These are phyloP conservation scores for Drosophila mimica DNA, from an alignment of 2,888 invertebrate genomes.

Conservation along the genomic window DNA sequence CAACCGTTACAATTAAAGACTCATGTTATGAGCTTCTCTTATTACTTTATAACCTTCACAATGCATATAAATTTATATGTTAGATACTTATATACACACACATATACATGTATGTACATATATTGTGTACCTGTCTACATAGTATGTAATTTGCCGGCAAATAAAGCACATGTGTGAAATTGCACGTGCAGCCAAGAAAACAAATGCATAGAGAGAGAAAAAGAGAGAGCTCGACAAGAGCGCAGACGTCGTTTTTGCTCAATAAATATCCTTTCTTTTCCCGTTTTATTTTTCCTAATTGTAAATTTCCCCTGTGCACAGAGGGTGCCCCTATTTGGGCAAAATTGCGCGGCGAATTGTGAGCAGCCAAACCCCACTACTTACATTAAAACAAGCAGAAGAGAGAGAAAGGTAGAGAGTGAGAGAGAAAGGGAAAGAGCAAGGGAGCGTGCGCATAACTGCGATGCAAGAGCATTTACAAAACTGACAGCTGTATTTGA, in stretches of 20 bases:
- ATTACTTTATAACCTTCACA: conserved; percentile 49
- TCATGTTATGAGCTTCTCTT: conserved; percentile 22
- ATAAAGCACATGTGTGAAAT: conserved; percentile 62
- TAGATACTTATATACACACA: no score
- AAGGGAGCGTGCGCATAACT: conserved; percentile 17
- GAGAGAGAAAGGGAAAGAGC: background rate
- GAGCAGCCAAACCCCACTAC: conserved; percentile 17
- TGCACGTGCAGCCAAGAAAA: conserved; percentile 63
- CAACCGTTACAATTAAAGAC: conserved; percentile 3
- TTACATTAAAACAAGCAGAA: conserved; percentile 1
- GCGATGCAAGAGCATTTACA: conserved; percentile 32
- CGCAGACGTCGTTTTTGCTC: conserved; percentile 48
- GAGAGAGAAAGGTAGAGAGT: background rate
- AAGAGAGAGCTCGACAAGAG: background rate
- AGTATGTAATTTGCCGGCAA: conserved; percentile 46
- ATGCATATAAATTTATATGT: conserved; percentile 21
- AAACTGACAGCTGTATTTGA: conserved; percentile 60
- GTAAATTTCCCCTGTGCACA: conserved; percentile 48
- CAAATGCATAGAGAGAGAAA: conserved; percentile 16
- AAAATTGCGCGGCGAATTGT: conserved; percentile 66
- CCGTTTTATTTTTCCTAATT: background rate
- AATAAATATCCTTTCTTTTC: background rate
- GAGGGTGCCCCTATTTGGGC: conserved; percentile 59
- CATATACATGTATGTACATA: conserved; percentile 2
- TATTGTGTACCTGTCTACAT: background rate